Conservation (phyloP, 1,140 invertebrate genomes). For the Apocrypta bakeri region DNA sequence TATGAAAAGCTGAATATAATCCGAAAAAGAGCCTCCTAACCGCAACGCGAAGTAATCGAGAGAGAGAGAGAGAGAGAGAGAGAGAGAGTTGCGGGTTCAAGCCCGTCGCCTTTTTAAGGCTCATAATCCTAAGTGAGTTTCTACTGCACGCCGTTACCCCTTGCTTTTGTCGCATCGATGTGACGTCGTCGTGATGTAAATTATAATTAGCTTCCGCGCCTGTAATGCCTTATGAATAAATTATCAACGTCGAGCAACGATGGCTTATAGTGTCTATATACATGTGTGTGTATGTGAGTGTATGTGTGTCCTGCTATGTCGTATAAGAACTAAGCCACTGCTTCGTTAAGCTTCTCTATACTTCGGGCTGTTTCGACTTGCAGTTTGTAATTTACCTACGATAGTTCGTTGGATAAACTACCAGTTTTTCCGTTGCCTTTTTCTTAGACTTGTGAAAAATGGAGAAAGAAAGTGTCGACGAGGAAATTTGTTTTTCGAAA, state of each 20-base stretch:
- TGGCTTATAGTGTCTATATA: slow-evolving; percentile 46
- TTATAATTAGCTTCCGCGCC: slow-evolving; percentile 68
- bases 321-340: slow-evolving; percentile 37
- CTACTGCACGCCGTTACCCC: slow-evolving; percentile 8
- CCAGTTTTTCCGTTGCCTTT: neutral
- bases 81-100: too few relatives aligned
- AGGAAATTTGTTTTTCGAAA: too few relatives aligned
- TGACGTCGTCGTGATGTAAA: slow-evolving; percentile 69
- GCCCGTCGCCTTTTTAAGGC: slow-evolving; percentile 46
- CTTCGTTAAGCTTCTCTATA: slow-evolving; percentile 62
- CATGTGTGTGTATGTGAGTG: too few relatives aligned
- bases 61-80: too few relatives aligned
- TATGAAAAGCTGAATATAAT: neutral
- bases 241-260: slow-evolving; percentile 63
- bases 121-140: slow-evolving; percentile 57
- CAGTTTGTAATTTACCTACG: neutral
- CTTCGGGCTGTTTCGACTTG: neutral
- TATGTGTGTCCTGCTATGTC: neutral
- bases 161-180: slow-evolving; percentile 58
- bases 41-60: neutral
- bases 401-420: neutral
- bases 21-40: neutral
- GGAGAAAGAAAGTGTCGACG: too few relatives aligned
- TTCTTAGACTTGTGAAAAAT: neutral
- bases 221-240: slow-evolving; percentile 72